phyloP scores from a whole-genome alignment of 2,797 vertebrate genomes.

The Lepidocolaptes lacrymiger region DNA sequence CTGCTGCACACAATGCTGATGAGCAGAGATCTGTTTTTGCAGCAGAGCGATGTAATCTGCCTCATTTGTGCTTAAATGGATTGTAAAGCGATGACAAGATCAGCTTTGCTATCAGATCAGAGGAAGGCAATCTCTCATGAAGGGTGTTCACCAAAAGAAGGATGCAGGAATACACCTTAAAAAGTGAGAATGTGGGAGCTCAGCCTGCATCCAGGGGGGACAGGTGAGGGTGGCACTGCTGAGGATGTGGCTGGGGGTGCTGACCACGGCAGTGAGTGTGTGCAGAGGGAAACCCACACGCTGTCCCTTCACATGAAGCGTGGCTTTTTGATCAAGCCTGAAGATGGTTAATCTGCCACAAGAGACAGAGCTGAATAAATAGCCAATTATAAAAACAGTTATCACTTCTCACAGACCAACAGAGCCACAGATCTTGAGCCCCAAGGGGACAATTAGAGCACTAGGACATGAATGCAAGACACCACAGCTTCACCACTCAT shows the following conservation, averaged over 20 bases:
- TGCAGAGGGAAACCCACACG: background rate
- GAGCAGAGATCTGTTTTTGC: background rate
- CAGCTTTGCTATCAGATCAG: background rate
- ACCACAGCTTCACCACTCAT: background rate
- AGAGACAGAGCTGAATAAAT: constrained; percentile 5
- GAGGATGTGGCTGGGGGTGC: background rate
- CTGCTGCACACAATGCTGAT: background rate
- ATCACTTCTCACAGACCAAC: background rate
- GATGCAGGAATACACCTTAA: background rate
- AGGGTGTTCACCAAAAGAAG: background rate
- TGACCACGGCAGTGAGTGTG: accelerated
- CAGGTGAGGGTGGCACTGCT: background rate
- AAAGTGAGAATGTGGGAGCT: background rate
- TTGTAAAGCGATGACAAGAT: background rate
- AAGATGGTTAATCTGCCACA: background rate
- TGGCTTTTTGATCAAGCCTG: background rate
- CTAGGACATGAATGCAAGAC: background rate
- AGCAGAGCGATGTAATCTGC: background rate
- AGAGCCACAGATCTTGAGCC: background rate
- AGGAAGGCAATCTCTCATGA: background rate
- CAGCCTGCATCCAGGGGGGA: background rate
- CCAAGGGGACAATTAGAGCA: background rate
- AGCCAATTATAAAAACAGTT: background rate
- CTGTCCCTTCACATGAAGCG: background rate
- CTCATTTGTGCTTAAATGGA: background rate